Conservation (phyloP, 2,888 invertebrate species). For the Thera britannica region DNA sequence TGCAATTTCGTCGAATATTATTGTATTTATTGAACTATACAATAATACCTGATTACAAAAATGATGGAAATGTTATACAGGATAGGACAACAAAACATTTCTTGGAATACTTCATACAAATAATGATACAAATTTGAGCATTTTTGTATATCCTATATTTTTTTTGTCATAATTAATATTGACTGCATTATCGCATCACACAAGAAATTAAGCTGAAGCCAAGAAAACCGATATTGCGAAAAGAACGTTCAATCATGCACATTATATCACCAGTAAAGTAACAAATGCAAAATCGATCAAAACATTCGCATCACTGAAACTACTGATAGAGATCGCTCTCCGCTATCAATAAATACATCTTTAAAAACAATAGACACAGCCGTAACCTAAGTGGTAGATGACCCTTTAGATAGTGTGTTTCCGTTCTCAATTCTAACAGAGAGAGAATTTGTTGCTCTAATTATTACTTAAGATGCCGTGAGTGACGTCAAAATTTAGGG, state of each 20-base stretch:
- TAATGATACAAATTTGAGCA: no score
- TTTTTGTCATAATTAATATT: no score
- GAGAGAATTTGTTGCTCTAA: conserved; percentile 39
- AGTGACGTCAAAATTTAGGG: conserved; percentile 17
- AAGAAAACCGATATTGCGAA: conserved; percentile 1
- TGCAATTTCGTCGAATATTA: background rate
- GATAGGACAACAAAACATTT: no score
- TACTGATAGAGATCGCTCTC: conserved; percentile 29
- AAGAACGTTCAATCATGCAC: background rate
- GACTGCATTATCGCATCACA: background rate
- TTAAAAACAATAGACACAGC: conserved; percentile 51
- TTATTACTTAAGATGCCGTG: conserved; percentile 36
- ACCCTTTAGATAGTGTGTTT: conserved; percentile 56
- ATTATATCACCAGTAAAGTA: conserved; percentile 19
- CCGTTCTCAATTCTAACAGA: conserved; percentile 52
- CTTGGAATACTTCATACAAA: no score
- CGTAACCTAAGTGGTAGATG: conserved; percentile 59
- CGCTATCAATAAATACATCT: conserved; percentile 45
- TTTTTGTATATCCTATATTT: no score
- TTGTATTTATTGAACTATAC: background rate
- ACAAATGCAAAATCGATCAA: conserved; percentile 23
- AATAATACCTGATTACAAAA: no score
- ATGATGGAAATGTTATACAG: no score
- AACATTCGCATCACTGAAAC: conserved; percentile 31
- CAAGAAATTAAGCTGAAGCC: background rate